Conservation (phyloP, 2,113 vertebrate genomes). For the Equus quagga region DNA sequence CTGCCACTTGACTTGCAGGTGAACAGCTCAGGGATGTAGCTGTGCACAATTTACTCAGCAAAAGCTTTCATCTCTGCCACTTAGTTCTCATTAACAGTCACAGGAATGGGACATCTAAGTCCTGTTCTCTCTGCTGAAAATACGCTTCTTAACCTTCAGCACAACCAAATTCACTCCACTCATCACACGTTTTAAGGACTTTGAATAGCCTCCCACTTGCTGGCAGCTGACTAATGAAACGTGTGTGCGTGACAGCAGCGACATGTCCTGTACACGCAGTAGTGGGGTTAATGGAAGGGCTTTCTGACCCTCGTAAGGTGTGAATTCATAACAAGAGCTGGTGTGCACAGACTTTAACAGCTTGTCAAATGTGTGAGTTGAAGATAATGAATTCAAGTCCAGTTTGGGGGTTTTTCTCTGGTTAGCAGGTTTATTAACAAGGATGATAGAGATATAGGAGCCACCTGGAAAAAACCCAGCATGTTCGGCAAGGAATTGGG, state of each 20-base stretch:
- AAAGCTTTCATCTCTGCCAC: neutral
- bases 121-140: slow-evolving; percentile 10
- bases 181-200: slow-evolving; percentile 32
- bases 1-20: neutral
- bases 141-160: neutral
- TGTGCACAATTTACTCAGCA: neutral
- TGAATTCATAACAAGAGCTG: slow-evolving; percentile 78
- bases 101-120: neutral
- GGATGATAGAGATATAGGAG: slow-evolving; percentile 5
- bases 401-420: slow-evolving; percentile 49
- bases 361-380: slow-evolving; percentile 76
- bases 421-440: slow-evolving; percentile 73
- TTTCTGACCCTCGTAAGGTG: slow-evolving; percentile 72
- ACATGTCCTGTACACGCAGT: neutral
- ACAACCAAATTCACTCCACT: slow-evolving; percentile 8
- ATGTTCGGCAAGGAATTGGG: neutral
- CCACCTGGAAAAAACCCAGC: neutral
- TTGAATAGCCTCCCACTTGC: slow-evolving; percentile 34
- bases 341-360: slow-evolving; percentile 73
- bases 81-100: neutral
- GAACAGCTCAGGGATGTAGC: neutral
- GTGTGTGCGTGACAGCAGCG: neutral
- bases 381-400: slow-evolving; percentile 81
- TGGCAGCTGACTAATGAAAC: neutral
- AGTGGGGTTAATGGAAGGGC: slow-evolving; percentile 56